phyloP scores from a whole-genome alignment of 2,888 invertebrate species.

The Seladonia tumulorum region DNA sequence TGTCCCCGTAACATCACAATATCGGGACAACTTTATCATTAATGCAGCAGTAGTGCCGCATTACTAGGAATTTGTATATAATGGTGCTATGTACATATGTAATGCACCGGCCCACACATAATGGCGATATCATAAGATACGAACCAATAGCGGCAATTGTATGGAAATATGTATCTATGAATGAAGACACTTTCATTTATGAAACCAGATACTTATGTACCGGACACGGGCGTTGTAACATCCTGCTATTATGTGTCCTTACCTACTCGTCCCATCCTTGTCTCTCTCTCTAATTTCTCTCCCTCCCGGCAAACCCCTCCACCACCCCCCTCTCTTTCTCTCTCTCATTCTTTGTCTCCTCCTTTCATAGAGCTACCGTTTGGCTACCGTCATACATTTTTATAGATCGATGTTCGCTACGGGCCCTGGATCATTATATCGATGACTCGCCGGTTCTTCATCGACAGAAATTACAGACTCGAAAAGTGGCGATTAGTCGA shows the following conservation, averaged over 20 bases:
- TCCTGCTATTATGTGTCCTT: constrained; percentile 82
- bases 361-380: constrained; percentile 55
- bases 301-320: not conserved
- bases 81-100: constrained; percentile 82
- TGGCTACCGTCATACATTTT: constrained; percentile 50
- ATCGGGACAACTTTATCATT: constrained; percentile 76
- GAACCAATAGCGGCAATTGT: constrained; percentile 83
- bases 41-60: constrained; percentile 78
- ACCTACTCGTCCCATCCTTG: constrained; percentile 73
- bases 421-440: constrained; percentile 16
- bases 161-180: constrained; percentile 84
- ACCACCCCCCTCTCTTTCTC: constrained; percentile 16
- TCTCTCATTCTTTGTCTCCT: constrained; percentile 35
- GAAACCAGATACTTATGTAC: constrained; percentile 83
- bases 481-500: constrained; percentile 16
- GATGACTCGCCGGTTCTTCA: not conserved
- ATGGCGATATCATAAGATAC: constrained; percentile 81
- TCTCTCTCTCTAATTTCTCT: constrained; percentile 33
- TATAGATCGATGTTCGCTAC: constrained; percentile 29
- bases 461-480: not conserved
- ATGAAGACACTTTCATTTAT: constrained; percentile 84
- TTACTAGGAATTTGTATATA: constrained; percentile 83
- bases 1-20: constrained; percentile 57
- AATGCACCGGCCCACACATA: constrained; percentile 76
- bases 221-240: constrained; percentile 83